Evolutionary conservation across 2,888 invertebrate species (phyloP).

Genomic region (Smittia sp.): DNA sequence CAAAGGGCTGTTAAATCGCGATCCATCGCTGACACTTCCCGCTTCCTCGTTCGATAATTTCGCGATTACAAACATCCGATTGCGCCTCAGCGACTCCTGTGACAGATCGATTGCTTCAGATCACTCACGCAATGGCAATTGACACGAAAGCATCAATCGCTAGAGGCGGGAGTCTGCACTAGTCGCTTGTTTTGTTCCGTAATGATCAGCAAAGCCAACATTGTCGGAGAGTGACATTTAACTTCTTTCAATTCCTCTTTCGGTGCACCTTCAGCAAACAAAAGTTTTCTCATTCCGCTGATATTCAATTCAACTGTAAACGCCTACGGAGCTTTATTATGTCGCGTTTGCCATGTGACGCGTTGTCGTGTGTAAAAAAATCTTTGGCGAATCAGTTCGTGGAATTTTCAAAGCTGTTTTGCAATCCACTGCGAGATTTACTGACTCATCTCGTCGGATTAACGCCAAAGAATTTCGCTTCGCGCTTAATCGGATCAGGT

Average conservation of each 20-base stretch:
- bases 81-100: not conserved
- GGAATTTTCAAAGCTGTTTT: not conserved
- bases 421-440: not conserved
- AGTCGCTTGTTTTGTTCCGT: no score
- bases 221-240: no score
- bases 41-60: not conserved
- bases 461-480: not conserved
- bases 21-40: not conserved
- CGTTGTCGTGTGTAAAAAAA: not conserved
- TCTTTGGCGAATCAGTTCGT: not conserved
- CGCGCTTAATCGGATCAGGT: not conserved
- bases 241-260: no score
- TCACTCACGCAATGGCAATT: not conserved
- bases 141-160: not conserved
- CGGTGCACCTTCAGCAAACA: not conserved
- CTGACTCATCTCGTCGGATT: not conserved
- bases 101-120: not conserved
- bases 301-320: constrained; percentile 2
- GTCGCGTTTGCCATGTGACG: not conserved
- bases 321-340: not conserved
- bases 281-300: not conserved
- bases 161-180: not conserved
- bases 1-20: not conserved
- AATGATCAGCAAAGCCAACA: no score
- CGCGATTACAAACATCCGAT: not conserved